Percentiles rank a stretch among this genome's conserved stretches.
Evolutionary conservation across 2,113 vertebrate species (phyloP).

Genomic region (Vireo altiloquus): DNA sequence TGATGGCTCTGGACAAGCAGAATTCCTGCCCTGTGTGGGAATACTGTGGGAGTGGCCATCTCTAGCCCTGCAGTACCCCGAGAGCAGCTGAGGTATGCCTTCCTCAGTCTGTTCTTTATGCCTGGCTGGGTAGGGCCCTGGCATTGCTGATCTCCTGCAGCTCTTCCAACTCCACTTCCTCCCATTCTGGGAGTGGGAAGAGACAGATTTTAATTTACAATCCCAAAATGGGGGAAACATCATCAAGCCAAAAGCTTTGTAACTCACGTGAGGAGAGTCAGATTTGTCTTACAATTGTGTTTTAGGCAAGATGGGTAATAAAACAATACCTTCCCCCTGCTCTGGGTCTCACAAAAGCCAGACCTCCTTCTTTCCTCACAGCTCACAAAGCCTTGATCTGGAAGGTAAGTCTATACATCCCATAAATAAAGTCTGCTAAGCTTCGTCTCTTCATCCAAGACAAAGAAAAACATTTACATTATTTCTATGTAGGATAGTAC

Average conservation of each 20-base stretch:
- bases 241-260: neutral
- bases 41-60: neutral
- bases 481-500: neutral
- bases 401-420: neutral
- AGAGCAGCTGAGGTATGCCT: rapidly evolving
- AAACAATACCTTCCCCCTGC: neutral
- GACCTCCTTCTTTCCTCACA: neutral
- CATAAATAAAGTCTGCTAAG: neutral
- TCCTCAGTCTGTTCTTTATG: neutral
- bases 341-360: neutral
- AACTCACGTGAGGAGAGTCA: neutral
- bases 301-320: neutral
- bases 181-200: neutral
- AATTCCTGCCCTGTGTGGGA: neutral
- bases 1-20: neutral
- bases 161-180: neutral
- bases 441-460: neutral
- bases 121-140: neutral
- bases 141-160: neutral
- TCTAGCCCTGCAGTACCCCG: neutral
- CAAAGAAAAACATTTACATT: constrained; percentile 32
- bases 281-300: neutral
- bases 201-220: neutral
- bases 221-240: neutral
- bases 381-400: neutral